phyloP scores from a whole-genome alignment of 1,140 invertebrate genomes.

The Ips nitidus region DNA sequence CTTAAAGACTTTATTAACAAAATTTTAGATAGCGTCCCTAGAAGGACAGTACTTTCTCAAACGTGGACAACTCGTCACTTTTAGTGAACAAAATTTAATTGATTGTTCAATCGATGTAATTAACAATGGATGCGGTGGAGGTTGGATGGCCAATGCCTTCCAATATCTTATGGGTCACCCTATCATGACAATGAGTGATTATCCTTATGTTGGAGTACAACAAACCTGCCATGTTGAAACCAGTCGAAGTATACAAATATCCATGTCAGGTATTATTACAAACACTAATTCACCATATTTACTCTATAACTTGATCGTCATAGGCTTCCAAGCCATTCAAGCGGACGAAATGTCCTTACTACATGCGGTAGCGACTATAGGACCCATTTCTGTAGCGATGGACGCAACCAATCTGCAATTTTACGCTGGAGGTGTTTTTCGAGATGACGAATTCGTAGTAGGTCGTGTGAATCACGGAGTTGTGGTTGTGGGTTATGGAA shows the following conservation, averaged over 20 bases:
- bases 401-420: constrained; percentile 69
- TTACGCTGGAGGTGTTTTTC: constrained; percentile 38
- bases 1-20: background rate
- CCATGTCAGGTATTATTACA: constrained; percentile 56
- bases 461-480: constrained; percentile 84
- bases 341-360: constrained; percentile 69
- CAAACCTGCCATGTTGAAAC: constrained; percentile 58
- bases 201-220: constrained; percentile 81
- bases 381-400: constrained; percentile 86
- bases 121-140: constrained; percentile 93
- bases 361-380: constrained; percentile 80
- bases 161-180: constrained; percentile 86
- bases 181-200: constrained; percentile 85
- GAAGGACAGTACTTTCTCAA: constrained; percentile 92
- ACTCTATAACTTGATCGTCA: background rate
- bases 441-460: constrained; percentile 45
- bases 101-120: constrained; percentile 89
- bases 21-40: constrained; percentile 78
- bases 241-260: constrained; percentile 54
- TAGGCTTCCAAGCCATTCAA: constrained; percentile 54
- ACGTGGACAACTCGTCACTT: constrained; percentile 76
- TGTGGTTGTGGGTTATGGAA: constrained; percentile 82
- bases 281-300: background rate
- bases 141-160: constrained; percentile 90
- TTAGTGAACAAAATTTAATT: constrained; percentile 96